These are phyloP conservation scores for Astropecten irregularis DNA, from an alignment of 53 echinoderm and acorn worm species.

Conservation along the genomic window DNA sequence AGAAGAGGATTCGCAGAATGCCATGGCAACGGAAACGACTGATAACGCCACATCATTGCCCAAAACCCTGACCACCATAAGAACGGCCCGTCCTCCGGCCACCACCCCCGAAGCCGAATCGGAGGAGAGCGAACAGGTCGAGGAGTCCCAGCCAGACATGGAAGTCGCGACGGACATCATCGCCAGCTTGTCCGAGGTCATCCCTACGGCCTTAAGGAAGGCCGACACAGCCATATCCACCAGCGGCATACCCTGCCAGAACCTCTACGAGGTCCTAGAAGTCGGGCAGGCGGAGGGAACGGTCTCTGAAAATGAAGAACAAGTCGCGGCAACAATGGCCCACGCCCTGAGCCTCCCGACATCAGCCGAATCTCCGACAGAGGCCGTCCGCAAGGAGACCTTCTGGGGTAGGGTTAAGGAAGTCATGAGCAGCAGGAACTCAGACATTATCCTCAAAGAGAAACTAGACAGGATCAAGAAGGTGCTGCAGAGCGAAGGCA, in stretches of 20 bases:
- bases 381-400: neutral
- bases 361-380: neutral
- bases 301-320: conserved; percentile 21
- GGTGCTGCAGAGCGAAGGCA: conserved; percentile 19
- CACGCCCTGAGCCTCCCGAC: neutral
- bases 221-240: neutral
- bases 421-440: conserved; percentile 24
- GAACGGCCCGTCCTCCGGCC: too few species aligned
- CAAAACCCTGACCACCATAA: neutral
- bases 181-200: neutral
- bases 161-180: conserved; percentile 23
- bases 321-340: conserved; percentile 32
- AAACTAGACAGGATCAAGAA: conserved; percentile 36
- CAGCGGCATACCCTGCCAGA: neutral
- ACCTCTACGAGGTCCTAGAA: neutral
- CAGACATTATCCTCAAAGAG: conserved; percentile 11
- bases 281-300: neutral
- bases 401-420: conserved; percentile 7
- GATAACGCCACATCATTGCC: too few species aligned
- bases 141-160: neutral
- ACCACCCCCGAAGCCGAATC: too few species aligned
- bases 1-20: too few species aligned
- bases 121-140: too few species aligned
- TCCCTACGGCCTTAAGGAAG: neutral
- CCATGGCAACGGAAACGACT: too few species aligned